These are phyloP conservation scores for Brenthis hecate DNA, from an alignment of 2,888 invertebrate species.

Conservation along the genomic window DNA sequence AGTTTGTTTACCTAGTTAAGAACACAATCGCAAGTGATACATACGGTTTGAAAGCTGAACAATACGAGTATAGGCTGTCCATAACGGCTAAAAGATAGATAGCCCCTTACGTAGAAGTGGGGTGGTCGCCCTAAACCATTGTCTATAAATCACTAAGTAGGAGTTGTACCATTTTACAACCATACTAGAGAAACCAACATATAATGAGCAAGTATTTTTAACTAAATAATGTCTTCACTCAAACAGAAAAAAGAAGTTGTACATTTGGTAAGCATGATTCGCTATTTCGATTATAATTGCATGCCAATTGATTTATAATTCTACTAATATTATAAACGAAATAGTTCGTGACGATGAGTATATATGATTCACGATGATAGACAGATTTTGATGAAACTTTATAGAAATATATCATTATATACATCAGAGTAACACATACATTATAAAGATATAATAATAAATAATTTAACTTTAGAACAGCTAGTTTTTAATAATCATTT, in stretches of 20 bases:
- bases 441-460: too few relatives aligned
- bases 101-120: conserved; percentile 18
- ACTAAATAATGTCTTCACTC: not conserved
- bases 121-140: conserved; percentile 26
- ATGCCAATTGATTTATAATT: too few relatives aligned
- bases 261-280: not conserved
- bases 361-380: too few relatives aligned
- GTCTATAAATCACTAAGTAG: conserved; percentile 30
- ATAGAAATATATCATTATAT: too few relatives aligned
- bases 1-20: not conserved
- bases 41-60: conserved; percentile 14
- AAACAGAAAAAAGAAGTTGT: not conserved
- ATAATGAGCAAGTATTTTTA: not conserved
- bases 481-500: too few relatives aligned
- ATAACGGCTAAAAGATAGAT: conserved; percentile 29
- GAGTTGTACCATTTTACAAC: conserved; percentile 3
- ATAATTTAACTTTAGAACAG: too few relatives aligned
- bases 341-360: too few relatives aligned
- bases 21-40: conserved; percentile 5
- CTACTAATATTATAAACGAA: too few relatives aligned
- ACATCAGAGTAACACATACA: too few relatives aligned
- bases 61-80: conserved; percentile 24
- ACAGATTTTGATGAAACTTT: too few relatives aligned
- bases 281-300: too few relatives aligned
- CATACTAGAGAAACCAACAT: not conserved